Evolutionary conservation across 1,140 invertebrate species (phyloP).

Genomic region (Schlechtendalia chinensis): DNA sequence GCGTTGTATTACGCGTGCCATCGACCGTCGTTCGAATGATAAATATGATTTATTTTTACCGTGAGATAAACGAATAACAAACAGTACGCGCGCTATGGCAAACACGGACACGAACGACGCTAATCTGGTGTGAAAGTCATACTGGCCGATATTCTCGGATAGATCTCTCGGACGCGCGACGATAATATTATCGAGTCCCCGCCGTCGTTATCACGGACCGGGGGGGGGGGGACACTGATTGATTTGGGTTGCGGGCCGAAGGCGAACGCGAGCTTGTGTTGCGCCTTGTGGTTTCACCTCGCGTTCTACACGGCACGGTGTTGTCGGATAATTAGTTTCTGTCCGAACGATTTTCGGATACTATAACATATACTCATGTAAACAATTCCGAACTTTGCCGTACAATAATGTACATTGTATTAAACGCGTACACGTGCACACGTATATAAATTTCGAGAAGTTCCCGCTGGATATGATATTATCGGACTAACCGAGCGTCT

Average conservation of each 20-base stretch:
- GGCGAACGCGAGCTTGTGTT: not conserved
- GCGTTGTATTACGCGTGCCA: too few species aligned
- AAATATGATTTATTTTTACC: too few species aligned
- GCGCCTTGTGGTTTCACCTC: not conserved
- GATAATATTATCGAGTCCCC: too few species aligned
- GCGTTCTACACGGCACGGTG: not conserved
- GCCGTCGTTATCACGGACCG: not conserved
- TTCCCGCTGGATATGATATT: not conserved
- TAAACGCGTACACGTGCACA: not conserved
- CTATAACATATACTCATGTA: conserved; percentile 1
- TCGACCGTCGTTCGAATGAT: too few species aligned
- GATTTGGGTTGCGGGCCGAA: conserved; percentile 19
- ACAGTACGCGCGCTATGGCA: too few species aligned
- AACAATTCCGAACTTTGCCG: conserved; percentile 5
- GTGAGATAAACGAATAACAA: too few species aligned
- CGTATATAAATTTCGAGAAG: not conserved
- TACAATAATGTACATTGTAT: too few species aligned
- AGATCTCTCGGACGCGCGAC: too few species aligned
- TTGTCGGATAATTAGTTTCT: conserved; percentile 29
- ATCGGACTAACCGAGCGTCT: not conserved
- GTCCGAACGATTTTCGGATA: conserved; percentile 7
- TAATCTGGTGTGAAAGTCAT: too few species aligned
- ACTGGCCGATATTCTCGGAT: too few species aligned
- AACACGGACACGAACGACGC: too few species aligned
- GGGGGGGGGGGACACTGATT: conserved; percentile 1